These are phyloP conservation scores for Temnothorax rugatulus DNA, from an alignment of 2,888 invertebrate genomes.

Conservation along the genomic window DNA sequence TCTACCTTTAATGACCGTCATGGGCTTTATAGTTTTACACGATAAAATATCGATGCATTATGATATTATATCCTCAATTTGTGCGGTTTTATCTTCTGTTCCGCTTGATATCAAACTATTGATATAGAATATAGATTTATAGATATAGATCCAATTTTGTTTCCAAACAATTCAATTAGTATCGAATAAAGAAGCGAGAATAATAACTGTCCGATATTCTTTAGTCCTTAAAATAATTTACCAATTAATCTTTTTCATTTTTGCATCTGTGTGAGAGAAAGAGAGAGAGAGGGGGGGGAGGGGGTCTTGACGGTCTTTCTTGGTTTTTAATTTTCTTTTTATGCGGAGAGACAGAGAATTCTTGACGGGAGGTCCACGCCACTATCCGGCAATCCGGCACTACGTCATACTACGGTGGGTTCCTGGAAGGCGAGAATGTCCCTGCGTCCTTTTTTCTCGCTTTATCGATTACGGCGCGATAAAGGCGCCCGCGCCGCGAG, in stretches of 20 bases:
- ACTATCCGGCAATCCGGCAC: slow-evolving; percentile 45
- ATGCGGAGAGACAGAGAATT: slow-evolving; percentile 74
- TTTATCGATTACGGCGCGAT: slow-evolving; percentile 71
- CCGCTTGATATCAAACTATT: neutral
- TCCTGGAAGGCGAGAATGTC: slow-evolving; percentile 70
- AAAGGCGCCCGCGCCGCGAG: slow-evolving; percentile 65
- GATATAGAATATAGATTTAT: no score
- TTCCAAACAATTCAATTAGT: neutral
- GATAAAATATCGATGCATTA: neutral
- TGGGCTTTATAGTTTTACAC: neutral
- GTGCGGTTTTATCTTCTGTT: neutral
- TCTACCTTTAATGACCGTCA: no score
- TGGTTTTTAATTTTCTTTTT: slow-evolving; percentile 58
- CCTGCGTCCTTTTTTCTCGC: slow-evolving; percentile 57
- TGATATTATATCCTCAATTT: neutral
- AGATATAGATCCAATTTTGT: neutral
- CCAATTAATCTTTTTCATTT: neutral
- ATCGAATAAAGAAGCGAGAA: neutral
- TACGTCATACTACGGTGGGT: slow-evolving; percentile 69
- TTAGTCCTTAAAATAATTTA: neutral
- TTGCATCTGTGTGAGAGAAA: neutral
- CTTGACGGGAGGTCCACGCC: slow-evolving; percentile 78
- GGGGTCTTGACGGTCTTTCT: neutral
- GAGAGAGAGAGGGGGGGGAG: neutral
- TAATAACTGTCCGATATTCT: neutral